phyloP scores from a whole-genome alignment of 2,888 invertebrate genomes.

The Leucozona laternaria region DNA sequence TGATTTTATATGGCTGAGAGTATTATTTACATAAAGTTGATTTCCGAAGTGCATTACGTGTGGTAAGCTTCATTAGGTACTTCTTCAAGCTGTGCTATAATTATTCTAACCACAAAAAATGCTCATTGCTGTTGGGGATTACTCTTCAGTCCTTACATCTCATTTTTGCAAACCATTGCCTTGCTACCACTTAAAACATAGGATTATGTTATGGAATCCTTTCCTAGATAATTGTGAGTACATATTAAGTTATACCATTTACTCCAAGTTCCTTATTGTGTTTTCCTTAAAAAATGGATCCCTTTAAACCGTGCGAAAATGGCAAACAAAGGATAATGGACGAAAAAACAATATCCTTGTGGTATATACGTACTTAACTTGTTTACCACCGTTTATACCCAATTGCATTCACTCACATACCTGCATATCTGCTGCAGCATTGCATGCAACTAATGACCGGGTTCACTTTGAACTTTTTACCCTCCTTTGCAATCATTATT shows the following conservation, averaged over 20 bases:
- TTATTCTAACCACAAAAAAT: not conserved
- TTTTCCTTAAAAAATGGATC: not conserved
- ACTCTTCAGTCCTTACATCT: not conserved
- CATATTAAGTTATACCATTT: not conserved
- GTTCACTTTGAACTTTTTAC: slow-evolving; percentile 56
- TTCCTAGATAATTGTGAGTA: not conserved
- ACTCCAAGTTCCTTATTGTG: not conserved
- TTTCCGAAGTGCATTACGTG: not conserved
- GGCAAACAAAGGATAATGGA: slow-evolving; percentile 21
- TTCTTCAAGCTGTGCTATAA: not conserved
- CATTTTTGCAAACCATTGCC: not conserved
- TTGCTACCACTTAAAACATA: not conserved
- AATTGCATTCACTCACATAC: slow-evolving; percentile 15
- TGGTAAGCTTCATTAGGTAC: slow-evolving; percentile 1
- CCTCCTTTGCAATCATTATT: slow-evolving; percentile 26
- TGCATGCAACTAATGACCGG: slow-evolving; percentile 62
- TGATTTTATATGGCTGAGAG: too few relatives aligned
- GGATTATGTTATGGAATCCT: slow-evolving; percentile 5
- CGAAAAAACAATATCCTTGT: slow-evolving; percentile 37
- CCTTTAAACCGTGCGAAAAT: slow-evolving; percentile 13
- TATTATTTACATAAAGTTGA: too few relatives aligned
- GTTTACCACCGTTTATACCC: slow-evolving; percentile 8
- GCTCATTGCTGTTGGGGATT: not conserved
- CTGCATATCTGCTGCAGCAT: slow-evolving; percentile 32
- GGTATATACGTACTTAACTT: not conserved